Conservation (phyloP, 2,113 vertebrate species). For the Muntiacus reevesi region DNA sequence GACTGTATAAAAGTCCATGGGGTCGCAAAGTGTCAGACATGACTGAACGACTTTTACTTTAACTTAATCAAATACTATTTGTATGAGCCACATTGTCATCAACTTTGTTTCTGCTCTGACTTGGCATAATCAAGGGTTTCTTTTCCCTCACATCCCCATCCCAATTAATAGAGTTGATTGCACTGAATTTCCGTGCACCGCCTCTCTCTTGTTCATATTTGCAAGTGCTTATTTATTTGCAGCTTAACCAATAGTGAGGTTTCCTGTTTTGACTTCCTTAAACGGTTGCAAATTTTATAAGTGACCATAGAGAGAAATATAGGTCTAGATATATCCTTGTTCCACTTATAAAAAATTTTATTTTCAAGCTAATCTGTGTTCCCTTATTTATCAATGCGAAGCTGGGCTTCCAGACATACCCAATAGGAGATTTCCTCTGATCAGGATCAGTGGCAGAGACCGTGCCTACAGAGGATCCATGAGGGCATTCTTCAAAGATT, state of each 20-base stretch:
- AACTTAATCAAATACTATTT: background rate
- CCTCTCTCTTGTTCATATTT: background rate
- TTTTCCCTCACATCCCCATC: background rate
- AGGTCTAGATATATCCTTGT: background rate
- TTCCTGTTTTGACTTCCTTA: background rate
- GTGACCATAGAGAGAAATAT: background rate
- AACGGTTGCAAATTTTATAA: background rate
- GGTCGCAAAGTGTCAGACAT: accelerated
- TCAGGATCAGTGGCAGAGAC: constrained; percentile 91
- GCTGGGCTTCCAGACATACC: constrained; percentile 73
- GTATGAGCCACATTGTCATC: background rate
- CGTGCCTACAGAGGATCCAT: constrained; percentile 82
- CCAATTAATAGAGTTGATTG: background rate
- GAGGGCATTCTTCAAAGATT: constrained; percentile 81
- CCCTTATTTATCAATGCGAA: background rate
- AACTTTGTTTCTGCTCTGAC: background rate
- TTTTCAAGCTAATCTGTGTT: background rate
- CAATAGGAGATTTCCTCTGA: constrained; percentile 81
- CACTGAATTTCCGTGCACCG: background rate
- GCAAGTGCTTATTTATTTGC: background rate
- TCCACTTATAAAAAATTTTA: background rate
- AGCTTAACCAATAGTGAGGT: background rate
- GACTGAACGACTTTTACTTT: background rate
- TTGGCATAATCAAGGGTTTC: background rate
- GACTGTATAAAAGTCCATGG: background rate